Evolutionary conservation across 2,113 vertebrate genomes (phyloP).

Genomic region (Psilopsiagon aurifrons): DNA sequence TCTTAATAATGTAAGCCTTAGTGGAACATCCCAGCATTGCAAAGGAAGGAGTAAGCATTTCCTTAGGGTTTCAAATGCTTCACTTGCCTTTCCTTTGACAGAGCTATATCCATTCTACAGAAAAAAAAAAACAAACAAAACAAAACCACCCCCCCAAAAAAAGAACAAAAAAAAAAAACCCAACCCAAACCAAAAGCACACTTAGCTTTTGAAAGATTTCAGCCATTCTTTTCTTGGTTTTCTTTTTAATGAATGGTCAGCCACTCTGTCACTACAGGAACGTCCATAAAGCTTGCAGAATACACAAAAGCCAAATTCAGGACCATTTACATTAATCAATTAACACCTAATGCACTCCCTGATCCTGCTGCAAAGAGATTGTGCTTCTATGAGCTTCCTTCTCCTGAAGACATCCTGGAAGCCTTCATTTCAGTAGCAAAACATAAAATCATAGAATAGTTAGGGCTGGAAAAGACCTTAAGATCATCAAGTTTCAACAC

Average conservation of each 20-base stretch:
- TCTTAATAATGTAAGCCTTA: conserved; percentile 57
- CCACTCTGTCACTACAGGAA: neutral
- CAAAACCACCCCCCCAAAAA: too few species aligned
- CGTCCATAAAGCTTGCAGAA: neutral
- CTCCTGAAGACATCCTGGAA: neutral
- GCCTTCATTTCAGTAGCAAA: neutral
- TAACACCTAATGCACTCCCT: neutral
- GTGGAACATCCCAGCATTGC: conserved; percentile 34
- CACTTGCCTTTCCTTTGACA: neutral
- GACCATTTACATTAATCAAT: neutral
- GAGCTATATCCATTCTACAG: neutral
- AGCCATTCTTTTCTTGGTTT: neutral
- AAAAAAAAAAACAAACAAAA: neutral
- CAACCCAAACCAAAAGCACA: neutral
- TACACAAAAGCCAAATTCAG: neutral
- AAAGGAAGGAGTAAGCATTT: conserved; percentile 40
- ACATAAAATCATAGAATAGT: too few species aligned
- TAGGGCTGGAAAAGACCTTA: too few species aligned
- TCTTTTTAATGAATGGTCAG: neutral
- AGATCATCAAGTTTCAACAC: neutral
- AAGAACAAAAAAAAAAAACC: neutral
- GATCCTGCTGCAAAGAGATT: neutral
- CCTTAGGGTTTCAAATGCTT: neutral
- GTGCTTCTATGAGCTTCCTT: neutral
- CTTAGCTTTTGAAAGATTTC: neutral